These are phyloP conservation scores for Rapana venosa DNA, from an alignment of 2,888 invertebrate genomes.

Conservation along the genomic window DNA sequence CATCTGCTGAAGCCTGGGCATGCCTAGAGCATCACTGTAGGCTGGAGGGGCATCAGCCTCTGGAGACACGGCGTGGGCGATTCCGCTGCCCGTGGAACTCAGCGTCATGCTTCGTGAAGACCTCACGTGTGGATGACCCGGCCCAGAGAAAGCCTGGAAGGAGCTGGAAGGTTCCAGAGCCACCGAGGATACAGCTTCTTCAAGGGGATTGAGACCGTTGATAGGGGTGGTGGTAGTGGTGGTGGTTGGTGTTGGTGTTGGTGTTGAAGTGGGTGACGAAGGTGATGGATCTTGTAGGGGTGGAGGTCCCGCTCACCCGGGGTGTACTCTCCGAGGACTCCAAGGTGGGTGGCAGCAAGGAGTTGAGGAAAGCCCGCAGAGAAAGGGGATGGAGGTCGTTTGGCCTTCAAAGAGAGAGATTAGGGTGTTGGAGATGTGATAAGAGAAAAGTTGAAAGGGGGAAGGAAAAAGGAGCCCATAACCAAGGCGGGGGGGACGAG, in stretches of 20 bases:
- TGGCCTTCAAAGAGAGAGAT: neutral
- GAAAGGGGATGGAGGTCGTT: constrained; percentile 33
- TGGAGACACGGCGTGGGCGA: neutral
- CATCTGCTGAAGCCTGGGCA: constrained; percentile 1
- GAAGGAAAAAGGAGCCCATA: too few relatives aligned
- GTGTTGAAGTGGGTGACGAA: neutral
- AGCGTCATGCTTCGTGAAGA: neutral
- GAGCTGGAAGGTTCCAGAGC: neutral
- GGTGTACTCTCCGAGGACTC: constrained; percentile 41
- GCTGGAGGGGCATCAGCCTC: constrained; percentile 14
- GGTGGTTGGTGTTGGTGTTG: neutral
- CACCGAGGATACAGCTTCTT: neutral
- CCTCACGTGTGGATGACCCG: neutral
- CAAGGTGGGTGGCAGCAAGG: constrained; percentile 43
- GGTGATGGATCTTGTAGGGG: neutral
- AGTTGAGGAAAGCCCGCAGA: constrained; percentile 16
- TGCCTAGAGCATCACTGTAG: constrained; percentile 46
- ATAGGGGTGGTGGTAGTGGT: neutral
- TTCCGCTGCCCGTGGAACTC: neutral
- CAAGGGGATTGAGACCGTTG: neutral
- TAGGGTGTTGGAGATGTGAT: neutral
- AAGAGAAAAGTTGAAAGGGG: too few relatives aligned
- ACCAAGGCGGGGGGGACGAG: too few relatives aligned
- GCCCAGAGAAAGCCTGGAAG: neutral
- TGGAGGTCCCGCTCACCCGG: neutral